Evolutionary conservation across 2,113 vertebrate genomes (phyloP).

Genomic region (Nycticorax nycticorax): DNA sequence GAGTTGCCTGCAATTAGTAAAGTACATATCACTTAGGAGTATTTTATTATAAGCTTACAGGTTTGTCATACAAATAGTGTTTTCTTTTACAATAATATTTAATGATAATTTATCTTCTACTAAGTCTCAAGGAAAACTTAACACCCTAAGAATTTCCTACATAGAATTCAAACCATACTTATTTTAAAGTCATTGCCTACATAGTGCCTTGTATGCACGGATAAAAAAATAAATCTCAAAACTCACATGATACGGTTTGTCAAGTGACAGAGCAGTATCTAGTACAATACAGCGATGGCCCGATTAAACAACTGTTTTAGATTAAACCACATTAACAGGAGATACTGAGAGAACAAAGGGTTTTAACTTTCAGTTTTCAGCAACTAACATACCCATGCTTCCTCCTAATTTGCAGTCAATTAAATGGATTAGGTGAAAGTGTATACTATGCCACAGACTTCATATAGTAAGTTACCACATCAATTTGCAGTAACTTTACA

Average conservation of each 20-base stretch:
- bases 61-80: neutral
- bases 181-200: neutral
- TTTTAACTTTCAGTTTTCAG: neutral
- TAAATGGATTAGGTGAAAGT: neutral
- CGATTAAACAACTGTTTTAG: neutral
- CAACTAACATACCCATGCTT: neutral
- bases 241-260: neutral
- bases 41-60: neutral
- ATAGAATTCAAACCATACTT: neutral
- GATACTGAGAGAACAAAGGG: neutral
- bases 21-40: neutral
- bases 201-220: neutral
- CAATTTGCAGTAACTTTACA: neutral
- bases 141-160: neutral
- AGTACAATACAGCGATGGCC: neutral
- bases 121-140: neutral
- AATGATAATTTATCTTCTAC: neutral
- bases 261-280: neutral
- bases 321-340: neutral
- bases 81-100: neutral
- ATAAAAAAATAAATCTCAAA: neutral
- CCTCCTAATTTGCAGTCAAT: neutral
- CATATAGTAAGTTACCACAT: neutral
- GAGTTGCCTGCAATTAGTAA: slow-evolving; percentile 83
- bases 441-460: neutral